phyloP scores from a whole-genome alignment of 2,113 vertebrate species.

The Pavo muticus region DNA sequence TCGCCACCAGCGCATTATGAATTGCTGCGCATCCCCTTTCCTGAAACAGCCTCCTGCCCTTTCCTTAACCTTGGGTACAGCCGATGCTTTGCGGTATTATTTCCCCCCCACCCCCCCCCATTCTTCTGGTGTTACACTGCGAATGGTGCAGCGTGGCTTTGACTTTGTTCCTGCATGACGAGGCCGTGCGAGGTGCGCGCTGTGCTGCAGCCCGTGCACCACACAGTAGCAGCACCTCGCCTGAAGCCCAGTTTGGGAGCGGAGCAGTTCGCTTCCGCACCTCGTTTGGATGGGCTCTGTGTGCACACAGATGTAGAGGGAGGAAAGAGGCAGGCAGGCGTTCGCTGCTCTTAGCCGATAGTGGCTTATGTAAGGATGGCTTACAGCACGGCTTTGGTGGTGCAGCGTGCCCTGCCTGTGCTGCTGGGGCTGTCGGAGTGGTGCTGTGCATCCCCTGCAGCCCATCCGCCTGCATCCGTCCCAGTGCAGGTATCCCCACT shows the following conservation, averaged over 20 bases:
- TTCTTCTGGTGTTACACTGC: constrained; percentile 16
- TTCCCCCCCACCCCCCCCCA: not conserved
- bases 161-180: too few species aligned
- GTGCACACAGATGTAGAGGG: constrained; percentile 11
- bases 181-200: too few species aligned
- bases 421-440: not conserved
- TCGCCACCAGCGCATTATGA: not conserved
- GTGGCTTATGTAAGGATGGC: constrained; percentile 43
- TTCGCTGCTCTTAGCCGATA: not conserved
- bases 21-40: constrained; percentile 24
- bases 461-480: not conserved
- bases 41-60: constrained; percentile 51
- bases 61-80: constrained; percentile 48
- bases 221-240: not conserved
- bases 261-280: constrained; percentile 41
- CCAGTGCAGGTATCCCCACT: not conserved
- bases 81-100: not conserved
- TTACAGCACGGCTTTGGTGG: constrained; percentile 51
- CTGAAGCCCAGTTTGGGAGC: constrained; percentile 42
- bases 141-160: not conserved
- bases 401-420: not conserved
- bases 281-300: constrained; percentile 29
- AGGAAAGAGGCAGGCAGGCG: constrained; percentile 34
- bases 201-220: too few species aligned
- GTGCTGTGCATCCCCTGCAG: not conserved